These are phyloP conservation scores for Ariolimax columbianus DNA, from an alignment of 2,888 invertebrate genomes.

Conservation along the genomic window DNA sequence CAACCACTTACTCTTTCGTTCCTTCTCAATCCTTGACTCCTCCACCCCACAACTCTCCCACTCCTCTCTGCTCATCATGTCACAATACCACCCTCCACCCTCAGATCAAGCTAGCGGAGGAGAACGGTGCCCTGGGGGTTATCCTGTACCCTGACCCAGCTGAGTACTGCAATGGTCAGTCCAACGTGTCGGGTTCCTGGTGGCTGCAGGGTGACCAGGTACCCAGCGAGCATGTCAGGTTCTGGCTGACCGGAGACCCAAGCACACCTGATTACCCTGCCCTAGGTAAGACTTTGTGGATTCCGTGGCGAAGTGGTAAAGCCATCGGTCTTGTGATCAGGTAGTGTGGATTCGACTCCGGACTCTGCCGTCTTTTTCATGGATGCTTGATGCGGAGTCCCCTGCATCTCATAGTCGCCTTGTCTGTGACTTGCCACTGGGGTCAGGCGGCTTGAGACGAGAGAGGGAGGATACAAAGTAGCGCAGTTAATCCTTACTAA, in stretches of 20 bases:
- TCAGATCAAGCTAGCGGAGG: conserved; percentile 71
- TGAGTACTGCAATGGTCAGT: conserved; percentile 66
- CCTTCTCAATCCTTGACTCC: background rate
- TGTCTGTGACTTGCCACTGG: no score
- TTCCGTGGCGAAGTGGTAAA: no score
- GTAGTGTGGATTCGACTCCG: no score
- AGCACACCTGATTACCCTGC: conserved; percentile 79
- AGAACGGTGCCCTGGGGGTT: conserved; percentile 70
- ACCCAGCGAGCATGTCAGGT: conserved; percentile 70
- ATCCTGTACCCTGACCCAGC: conserved; percentile 76
- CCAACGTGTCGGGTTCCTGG: conserved; percentile 61
- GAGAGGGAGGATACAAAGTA: background rate
- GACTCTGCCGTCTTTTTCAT: no score
- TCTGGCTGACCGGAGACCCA: conserved; percentile 79
- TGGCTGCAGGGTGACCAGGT: conserved; percentile 71
- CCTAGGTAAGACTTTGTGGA: conserved; percentile 49
- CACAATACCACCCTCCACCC: background rate
- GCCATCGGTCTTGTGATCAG: no score
- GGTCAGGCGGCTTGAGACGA: no score
- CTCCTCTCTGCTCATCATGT: background rate
- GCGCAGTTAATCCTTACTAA: no score
- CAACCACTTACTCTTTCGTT: background rate
- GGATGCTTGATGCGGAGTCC: no score
- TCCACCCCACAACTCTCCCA: background rate
- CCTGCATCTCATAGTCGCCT: no score